phyloP scores from a whole-genome alignment of 1,140 invertebrate genomes.

The Zelostemma sp. region DNA sequence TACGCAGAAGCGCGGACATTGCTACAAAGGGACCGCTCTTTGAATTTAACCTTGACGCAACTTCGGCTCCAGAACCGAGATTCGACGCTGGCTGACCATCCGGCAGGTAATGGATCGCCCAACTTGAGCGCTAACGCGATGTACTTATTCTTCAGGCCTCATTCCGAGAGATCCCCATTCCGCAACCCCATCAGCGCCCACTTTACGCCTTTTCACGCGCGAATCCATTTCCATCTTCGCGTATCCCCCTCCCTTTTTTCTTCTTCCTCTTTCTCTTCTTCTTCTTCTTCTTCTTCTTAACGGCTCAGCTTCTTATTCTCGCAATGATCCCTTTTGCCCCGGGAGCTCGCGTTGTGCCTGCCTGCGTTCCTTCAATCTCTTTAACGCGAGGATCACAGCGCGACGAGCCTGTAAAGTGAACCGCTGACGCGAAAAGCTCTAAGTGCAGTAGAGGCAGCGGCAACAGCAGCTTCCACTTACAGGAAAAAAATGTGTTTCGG shows the following conservation, averaged over 20 bases:
- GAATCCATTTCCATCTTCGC: slow-evolving; percentile 23
- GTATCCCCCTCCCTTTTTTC: background rate
- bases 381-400: background rate
- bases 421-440: slow-evolving; percentile 22
- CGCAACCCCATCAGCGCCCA: slow-evolving; percentile 11
- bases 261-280: no score
- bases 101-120: slow-evolving; percentile 50
- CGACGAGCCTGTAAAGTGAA: slow-evolving; percentile 6
- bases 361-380: background rate
- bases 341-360: background rate
- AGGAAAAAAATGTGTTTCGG: slow-evolving; percentile 6
- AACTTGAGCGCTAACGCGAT: slow-evolving; percentile 25
- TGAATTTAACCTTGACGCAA: slow-evolving; percentile 67
- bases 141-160: slow-evolving; percentile 31
- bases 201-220: slow-evolving; percentile 17
- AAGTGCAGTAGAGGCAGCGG: background rate
- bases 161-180: slow-evolving; percentile 15
- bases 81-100: slow-evolving; percentile 17
- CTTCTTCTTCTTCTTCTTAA: no score
- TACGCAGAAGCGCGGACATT: slow-evolving; percentile 69
- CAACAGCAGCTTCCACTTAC: slow-evolving; percentile 11
- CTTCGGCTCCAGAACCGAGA: slow-evolving; percentile 50
- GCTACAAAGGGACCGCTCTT: slow-evolving; percentile 68
- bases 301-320: no score
- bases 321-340: slow-evolving; percentile 1